Percentiles rank a stretch among this genome's conserved stretches.
phyloP scores from a whole-genome alignment of 2,113 vertebrate species.

The Alligator sinensis region DNA sequence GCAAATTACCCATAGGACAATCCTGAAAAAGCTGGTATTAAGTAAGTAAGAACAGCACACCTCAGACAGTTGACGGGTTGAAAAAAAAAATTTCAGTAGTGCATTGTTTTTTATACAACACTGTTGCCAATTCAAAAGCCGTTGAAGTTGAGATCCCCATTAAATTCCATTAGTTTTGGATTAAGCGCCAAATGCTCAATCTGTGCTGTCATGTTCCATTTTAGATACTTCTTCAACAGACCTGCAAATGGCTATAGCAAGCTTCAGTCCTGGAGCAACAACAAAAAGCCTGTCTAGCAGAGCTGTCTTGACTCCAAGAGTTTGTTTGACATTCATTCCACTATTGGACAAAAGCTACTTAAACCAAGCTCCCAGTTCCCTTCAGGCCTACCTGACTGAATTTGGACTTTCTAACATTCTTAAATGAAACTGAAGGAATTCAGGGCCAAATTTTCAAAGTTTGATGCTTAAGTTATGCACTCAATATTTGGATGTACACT shows the following conservation, averaged over 20 bases:
- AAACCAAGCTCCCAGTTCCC: neutral
- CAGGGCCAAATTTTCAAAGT: constrained; percentile 25
- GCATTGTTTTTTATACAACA: neutral
- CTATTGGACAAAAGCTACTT: neutral
- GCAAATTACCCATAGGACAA: neutral
- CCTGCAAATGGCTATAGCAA: neutral
- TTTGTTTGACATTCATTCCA: accelerated
- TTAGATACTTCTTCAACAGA: accelerated
- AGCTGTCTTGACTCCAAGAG: neutral
- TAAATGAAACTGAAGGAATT: neutral
- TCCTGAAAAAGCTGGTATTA: neutral
- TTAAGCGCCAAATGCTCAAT: neutral
- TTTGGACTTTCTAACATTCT: neutral
- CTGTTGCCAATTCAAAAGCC: accelerated
- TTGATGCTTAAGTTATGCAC: constrained; percentile 31
- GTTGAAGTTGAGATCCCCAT: neutral
- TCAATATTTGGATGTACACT: constrained; percentile 52
- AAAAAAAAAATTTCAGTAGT: neutral
- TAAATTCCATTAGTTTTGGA: neutral
- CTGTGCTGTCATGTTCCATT: neutral
- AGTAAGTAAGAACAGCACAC: neutral
- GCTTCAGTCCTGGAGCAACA: neutral
- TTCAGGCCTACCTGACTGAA: neutral
- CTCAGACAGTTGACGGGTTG: neutral
- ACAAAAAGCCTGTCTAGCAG: neutral